phyloP scores from a whole-genome alignment of 1,140 invertebrate species.

The Drosophila busckii region DNA sequence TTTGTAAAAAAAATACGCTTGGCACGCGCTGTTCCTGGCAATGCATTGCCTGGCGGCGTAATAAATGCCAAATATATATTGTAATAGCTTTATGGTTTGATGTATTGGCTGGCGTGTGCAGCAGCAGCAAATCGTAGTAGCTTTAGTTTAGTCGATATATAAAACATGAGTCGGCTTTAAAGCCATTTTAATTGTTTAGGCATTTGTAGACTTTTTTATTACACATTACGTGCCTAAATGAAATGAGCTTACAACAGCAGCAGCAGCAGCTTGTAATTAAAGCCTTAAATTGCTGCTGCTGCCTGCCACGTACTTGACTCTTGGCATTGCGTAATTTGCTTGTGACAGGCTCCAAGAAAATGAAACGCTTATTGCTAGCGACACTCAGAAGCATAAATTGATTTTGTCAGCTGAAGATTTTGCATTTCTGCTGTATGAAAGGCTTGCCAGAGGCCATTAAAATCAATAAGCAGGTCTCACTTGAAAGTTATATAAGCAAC shows the following conservation, averaged over 20 bases:
- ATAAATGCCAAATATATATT: slow-evolving; percentile 22
- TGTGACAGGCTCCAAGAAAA: no score
- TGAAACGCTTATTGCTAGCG: not conserved
- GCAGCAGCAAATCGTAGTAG: slow-evolving; percentile 2
- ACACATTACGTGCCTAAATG: slow-evolving; percentile 21
- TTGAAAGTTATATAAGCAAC: no score
- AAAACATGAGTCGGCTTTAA: slow-evolving; percentile 31
- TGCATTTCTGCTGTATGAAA: no score
- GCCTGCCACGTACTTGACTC: slow-evolving; percentile 28
- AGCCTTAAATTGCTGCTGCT: slow-evolving; percentile 47
- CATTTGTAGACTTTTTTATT: slow-evolving; percentile 10
- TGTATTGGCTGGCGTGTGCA: slow-evolving; percentile 43
- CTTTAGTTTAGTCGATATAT: slow-evolving; percentile 29
- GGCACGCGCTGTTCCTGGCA: slow-evolving; percentile 56
- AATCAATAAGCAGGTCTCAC: no score
- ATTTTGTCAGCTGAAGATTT: not conserved
- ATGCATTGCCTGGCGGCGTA: no score
- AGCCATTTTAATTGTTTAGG: not conserved
- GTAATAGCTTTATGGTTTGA: slow-evolving; percentile 69
- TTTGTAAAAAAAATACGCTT: slow-evolving; percentile 23
- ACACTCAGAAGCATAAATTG: slow-evolving; percentile 1
- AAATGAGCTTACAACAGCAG: slow-evolving; percentile 25
- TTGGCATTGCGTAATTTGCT: slow-evolving; percentile 25
- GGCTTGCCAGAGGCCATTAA: no score
- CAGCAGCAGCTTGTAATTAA: slow-evolving; percentile 54